Evolutionary conservation across 2,113 vertebrate species (phyloP), one percentile per base, ranked within the genome.

Genomic region (Potamarius usumacintae): DNA sequence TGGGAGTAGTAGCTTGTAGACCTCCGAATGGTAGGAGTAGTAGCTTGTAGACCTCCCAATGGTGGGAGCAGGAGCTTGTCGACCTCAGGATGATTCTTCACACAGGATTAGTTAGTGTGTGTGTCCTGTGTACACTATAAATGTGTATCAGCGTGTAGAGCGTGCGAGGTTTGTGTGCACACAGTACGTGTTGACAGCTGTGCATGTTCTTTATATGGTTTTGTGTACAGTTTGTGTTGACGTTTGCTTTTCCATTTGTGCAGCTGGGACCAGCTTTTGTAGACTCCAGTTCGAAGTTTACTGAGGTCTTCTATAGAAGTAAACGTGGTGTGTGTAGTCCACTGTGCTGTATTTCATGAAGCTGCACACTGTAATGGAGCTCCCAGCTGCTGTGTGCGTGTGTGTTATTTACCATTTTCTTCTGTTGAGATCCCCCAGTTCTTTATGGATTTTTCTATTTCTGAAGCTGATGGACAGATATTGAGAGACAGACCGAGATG

Each of bases 401-500:
- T 55, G 77, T 22, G 34, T 79, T 87, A 85, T 89, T 89, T 87
- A 87, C 72, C 8, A 62, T 67, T 86, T 15, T 50, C 18, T 67
- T 17, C 69, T 58, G 30, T 42, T 7, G 1, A 78, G 60, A 27
- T 86, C 58, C 81, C 48, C 69, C 63, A 15, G 79, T 67, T 58
- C 20, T 79, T 89, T 77, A 87, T 76, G 77, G 86, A 85, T 76
- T 48, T 74, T 85, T 83, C 92, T 90, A 82, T 78, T 65, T 88
- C 86, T 0, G 55, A 69, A 69, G 52, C 72, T 79, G 85, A 87
- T 80, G 84, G 86, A 87, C 88, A 89, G 84, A 89, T 82, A 74
- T 10, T 5, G 52, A 4, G 22, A 57, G 80, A 27, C 84, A 83
- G 81, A 34, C 57, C 50, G 48, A 86, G 85, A 83, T 57, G 42